Evolutionary conservation across 1,140 invertebrate species (phyloP).

Genomic region (Trichonephila clavata): DNA sequence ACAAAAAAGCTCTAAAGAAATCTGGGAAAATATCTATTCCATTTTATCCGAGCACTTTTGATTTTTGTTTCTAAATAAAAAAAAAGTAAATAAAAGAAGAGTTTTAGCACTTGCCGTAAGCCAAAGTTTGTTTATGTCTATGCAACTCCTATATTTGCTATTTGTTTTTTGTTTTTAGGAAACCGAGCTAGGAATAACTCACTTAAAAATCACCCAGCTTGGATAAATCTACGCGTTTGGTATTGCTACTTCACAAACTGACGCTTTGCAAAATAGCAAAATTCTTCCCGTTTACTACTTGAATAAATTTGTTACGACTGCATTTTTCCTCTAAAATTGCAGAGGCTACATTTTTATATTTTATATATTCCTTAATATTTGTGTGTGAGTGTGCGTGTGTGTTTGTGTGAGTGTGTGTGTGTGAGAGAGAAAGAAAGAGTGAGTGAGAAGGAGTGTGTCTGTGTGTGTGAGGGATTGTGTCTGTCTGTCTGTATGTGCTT

Average conservation of each 20-base stretch:
- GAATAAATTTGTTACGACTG: constrained; percentile 62
- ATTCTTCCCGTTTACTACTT: constrained; percentile 33
- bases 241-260: not conserved
- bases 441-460: too few relatives aligned
- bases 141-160: not conserved
- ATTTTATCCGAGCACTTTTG: constrained; percentile 15
- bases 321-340: not conserved
- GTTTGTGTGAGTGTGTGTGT: too few relatives aligned
- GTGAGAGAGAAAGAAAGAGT: too few relatives aligned
- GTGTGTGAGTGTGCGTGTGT: too few relatives aligned
- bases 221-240: constrained; percentile 20
- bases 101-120: constrained; percentile 27
- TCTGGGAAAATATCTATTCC: constrained; percentile 51
- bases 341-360: not conserved
- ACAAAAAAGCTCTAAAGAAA: constrained; percentile 52
- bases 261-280: constrained; percentile 25
- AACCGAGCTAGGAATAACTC: not conserved
- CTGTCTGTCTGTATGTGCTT: too few relatives aligned
- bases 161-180: constrained; percentile 3
- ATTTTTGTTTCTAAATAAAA: constrained; percentile 40
- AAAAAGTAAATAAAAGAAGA: constrained; percentile 31
- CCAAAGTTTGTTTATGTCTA: constrained; percentile 56
- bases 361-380: too few relatives aligned
- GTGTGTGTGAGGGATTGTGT: too few relatives aligned
- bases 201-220: constrained; percentile 49